Base-by-base conservation (phyloP, 2,888 invertebrate genomes). In the Leuctra nigra region DNA sequence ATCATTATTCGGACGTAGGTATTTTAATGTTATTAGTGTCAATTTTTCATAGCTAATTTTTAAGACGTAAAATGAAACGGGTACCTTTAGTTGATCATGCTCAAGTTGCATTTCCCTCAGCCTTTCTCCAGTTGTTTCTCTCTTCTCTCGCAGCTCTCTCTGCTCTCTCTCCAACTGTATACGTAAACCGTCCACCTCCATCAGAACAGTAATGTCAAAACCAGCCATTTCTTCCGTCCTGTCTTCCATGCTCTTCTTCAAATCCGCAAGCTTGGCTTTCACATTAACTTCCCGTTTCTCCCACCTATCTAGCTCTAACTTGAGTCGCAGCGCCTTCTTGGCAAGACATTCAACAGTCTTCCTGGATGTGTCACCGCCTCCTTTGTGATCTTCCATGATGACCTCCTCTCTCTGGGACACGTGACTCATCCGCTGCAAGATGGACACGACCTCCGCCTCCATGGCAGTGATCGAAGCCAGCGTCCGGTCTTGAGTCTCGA, bases 261-360 rank as follows among this genome's bases (percentile, higher is more conserved):
- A 65, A 35, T 70, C 68, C 16, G 68, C 70, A 59, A 77, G 66
- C 64, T 80, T 79, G 7, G 22, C 44, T 7, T 72, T 75, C 18
- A 86, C 81, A 69, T 85, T 86, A 54, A 81, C 79, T 54, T 86
- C 84, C 58, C 87, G 70, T 47, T 84, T 81, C 64, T 82, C 79
- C 25, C 86, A 75, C 67, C 75, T 76, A 22, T 68, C 66, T 9
- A 74, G 66, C 57, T 72, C 72, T 39, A 71, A 66, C 56, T 72
- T 70, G 25, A 77, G 65, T 36, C 74, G 77, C 41, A 72, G 68
- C 56, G 74, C 72, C 64, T 83, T 83, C 68, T 79, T 78, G 63
- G 77, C 79, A 57, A 88, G 71, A 62, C 77, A 76, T 59, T 83
- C 77, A 53, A 84, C 80, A 54, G 84, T 82, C 59, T 79, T 79